A percentile compares a stretch with the other conserved stretches of the same genome.
phyloP scores from a whole-genome alignment of 2,113 vertebrate species.

The Laterallus jamaicensis region DNA sequence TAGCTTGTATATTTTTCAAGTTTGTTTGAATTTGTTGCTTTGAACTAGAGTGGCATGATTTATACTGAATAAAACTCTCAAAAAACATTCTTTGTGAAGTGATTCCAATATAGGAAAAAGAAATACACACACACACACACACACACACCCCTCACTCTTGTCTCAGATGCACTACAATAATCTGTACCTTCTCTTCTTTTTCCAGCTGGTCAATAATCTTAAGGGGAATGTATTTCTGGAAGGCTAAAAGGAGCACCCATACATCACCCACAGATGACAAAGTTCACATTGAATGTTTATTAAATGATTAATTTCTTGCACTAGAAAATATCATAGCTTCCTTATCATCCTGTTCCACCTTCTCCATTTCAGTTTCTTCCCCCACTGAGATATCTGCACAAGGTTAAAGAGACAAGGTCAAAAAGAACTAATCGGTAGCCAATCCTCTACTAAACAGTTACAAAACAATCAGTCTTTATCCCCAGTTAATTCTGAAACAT shows the following conservation, averaged over 20 bases:
- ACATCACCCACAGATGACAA: neutral
- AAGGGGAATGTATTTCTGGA: neutral
- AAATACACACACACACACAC: neutral
- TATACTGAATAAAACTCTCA: conserved; percentile 32
- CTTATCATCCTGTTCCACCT: neutral
- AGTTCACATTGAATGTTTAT: conserved; percentile 12
- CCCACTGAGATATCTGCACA: neutral
- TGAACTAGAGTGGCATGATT: conserved; percentile 43
- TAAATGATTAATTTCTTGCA: conserved; percentile 44
- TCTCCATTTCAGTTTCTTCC: neutral
- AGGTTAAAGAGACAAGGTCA: conserved; percentile 1
- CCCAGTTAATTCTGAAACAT: conserved; percentile 50
- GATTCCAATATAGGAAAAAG: conserved; percentile 24
- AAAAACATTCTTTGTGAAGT: conserved; percentile 59
- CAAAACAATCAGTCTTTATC: conserved; percentile 26
- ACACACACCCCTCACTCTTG: neutral
- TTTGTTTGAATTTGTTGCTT: conserved; percentile 60
- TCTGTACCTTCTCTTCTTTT: neutral
- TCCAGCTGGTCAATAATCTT: neutral
- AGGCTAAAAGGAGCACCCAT: neutral
- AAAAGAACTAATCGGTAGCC: neutral
- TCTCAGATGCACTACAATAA: neutral
- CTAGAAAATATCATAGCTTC: conserved; percentile 3
- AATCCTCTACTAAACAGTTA: neutral
- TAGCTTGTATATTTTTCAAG: conserved; percentile 51